A percentile compares a stretch with the other conserved stretches of the same genome.
Conservation (phyloP, 2,888 invertebrate species). For the Pheosia gnoma region DNA sequence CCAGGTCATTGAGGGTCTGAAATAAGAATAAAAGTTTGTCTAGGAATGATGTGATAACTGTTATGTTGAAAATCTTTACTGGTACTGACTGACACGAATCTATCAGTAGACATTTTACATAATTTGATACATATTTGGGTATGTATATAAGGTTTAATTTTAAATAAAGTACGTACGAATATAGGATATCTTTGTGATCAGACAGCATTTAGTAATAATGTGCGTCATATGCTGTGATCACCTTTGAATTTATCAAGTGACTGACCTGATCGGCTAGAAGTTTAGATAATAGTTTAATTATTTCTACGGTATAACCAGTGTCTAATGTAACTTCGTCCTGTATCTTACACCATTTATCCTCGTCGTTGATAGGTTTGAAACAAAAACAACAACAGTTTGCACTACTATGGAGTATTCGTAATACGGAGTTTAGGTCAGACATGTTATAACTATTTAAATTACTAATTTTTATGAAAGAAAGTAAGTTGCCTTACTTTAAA, state of each 20-base stretch:
- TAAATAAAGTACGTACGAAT: too few species aligned
- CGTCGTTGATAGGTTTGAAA: slow-evolving; percentile 15
- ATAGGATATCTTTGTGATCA: too few species aligned
- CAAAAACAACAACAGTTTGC: slow-evolving; percentile 36
- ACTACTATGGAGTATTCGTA: slow-evolving; percentile 22
- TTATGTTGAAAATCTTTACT: too few species aligned
- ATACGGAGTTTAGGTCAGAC: slow-evolving; percentile 10
- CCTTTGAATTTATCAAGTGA: not conserved
- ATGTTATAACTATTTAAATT: slow-evolving; percentile 12
- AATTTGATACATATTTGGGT: too few species aligned
- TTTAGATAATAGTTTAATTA: slow-evolving; percentile 23
- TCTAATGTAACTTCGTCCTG: slow-evolving; percentile 31
- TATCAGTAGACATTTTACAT: too few species aligned
- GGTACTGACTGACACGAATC: too few species aligned
- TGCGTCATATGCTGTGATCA: too few species aligned
- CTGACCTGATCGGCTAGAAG: slow-evolving; percentile 34
- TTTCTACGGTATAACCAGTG: slow-evolving; percentile 10
- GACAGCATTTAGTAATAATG: too few species aligned
- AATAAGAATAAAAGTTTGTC: slow-evolving; percentile 17
- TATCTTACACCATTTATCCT: slow-evolving; percentile 15
- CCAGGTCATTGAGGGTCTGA: slow-evolving; percentile 31
- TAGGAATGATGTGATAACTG: too few species aligned
- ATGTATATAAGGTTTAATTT: too few species aligned
- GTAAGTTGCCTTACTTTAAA: too few species aligned
- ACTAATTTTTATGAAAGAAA: not conserved